Evolutionary conservation across 2,888 invertebrate species (phyloP), one percentile per base, ranked within the genome.

Genomic region (Andricus quercusramuli): DNA sequence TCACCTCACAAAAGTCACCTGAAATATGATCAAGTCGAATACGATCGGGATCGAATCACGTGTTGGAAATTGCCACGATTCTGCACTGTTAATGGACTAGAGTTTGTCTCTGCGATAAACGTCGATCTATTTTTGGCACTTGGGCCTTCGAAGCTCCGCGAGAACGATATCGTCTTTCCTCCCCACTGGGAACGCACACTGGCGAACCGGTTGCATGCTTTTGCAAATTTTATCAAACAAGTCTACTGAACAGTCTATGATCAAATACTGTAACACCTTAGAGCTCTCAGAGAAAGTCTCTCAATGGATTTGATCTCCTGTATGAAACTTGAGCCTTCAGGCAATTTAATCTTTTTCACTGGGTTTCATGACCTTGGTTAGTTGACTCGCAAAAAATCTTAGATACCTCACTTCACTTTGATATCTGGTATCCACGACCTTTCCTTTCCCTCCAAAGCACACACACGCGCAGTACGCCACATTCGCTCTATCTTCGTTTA

Each of bases 401-500:
- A 67, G 67, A 67, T 67, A 67, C 41, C 41, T 51, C 70, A 56
- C 74, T 74, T 74, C 37, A 74, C 56, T 74, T 37, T 56, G 44
- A 44, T 56, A 74, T 74, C 74, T 56, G 74, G 74, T 74, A 56
- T 56, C 56, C 29, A 70, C 25, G 64, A 64, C 64, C 64, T 64
- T 44, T 44, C 70, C 70, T 37, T 74, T 74, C 44, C 67, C 78
- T 59, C 41, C 56, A 59, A 78, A 25, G 62, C 62, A 59, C 56
- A 78, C 68, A 68, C 78, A 66, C 78, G 68, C 78, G 56, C 68
- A 68, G 56, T 78, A 32, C 32, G 37, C 56, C 74, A 74, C 74
- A 56, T 56, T 74, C 32, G 56, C 32, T 74, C 74, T 74, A 74
- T 74, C 74, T 74, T 74, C 74, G 74, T 74, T 74, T 74, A 74